Base-by-base conservation (phyloP, 2,888 invertebrate genomes). In the Pandemis heparana region DNA sequence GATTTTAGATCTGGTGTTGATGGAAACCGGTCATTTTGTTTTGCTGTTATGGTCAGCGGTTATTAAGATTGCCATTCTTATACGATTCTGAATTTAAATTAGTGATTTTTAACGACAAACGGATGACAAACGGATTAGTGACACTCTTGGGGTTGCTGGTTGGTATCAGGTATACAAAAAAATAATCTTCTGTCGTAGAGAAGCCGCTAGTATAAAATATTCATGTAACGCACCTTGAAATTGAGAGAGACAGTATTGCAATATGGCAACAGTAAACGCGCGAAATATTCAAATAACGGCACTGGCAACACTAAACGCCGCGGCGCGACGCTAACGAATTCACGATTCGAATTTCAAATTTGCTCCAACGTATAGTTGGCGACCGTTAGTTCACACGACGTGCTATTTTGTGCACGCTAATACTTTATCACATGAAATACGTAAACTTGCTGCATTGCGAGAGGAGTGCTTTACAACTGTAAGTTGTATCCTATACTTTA, bases 291-390 rank as follows among this genome's bases (percentile, higher is more conserved):
- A 46, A 32, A 32, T 18, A 23, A 46, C 4, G 8, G 61, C 43
- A 14, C 64, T 9, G 64, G 48, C 64, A 64, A 64, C 64, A 64
- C 64, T 39, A 60, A 60, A 9, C 48, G 63, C 6, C 63, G 46
- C 38, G 38, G 43, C 48, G 48, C 41, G 41, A 10, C 12, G 46
- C 16, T 10, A 18, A 63, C 46, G 46, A 65, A 65, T 38, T 65
- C 65, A 48, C 65, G 65, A 65, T 65, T 65, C 65, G 65, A 65
- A 65, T 65, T 65, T 65, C 65, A 65, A 65, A 65, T 65, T 65
- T 65, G 65, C 38, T 48, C 64, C 64, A 23, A 65, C 16, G 65
- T 51, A 51, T 38, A 62, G 62, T 38, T 51, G 41, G 65, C 38
- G 46, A 32, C 51, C 65, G 51, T 51, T 65, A 38, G 23, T 43